Evolutionary conservation across 2,888 invertebrate genomes (phyloP).

Genomic region (Steinernema scapterisci): DNA sequence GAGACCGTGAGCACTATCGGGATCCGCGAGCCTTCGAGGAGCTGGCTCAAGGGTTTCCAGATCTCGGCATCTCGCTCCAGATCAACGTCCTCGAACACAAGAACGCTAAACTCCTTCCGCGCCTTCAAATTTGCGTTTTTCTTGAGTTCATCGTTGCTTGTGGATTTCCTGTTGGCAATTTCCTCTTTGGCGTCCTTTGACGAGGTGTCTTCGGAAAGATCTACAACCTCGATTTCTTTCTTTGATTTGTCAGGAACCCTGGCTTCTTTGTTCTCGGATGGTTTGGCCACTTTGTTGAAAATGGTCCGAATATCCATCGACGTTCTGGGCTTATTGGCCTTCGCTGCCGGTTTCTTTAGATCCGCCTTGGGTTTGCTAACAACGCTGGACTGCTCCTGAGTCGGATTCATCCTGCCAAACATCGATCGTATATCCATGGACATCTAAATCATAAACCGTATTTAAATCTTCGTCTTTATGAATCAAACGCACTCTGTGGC

Average conservation of each 20-base stretch:
- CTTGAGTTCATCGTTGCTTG: background rate
- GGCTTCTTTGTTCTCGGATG: too few species aligned
- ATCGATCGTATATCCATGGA: background rate
- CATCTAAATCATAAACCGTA: background rate
- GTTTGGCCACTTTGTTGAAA: too few species aligned
- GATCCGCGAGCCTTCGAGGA: background rate
- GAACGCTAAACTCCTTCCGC: conserved; percentile 10
- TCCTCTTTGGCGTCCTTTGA: background rate
- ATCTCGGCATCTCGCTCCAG: background rate
- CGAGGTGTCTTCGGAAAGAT: background rate
- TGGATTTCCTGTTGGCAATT: too few species aligned
- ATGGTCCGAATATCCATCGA: too few species aligned
- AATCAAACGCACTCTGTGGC: background rate
- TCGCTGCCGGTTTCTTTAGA: too few species aligned
- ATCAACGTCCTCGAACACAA: conserved; percentile 21
- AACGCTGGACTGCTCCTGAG: too few species aligned
- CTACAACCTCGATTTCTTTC: too few species aligned
- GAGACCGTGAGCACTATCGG: background rate
- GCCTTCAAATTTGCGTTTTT: background rate
- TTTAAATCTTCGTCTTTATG: background rate
- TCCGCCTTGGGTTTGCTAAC: too few species aligned
- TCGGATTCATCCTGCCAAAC: background rate
- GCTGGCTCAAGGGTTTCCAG: background rate
- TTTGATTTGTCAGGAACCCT: too few species aligned
- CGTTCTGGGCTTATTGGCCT: too few species aligned